Percentiles rank a stretch among this genome's conserved stretches.
Evolutionary conservation across 2,113 vertebrate genomes (phyloP).

Genomic region (Cyanoliseus patagonus): DNA sequence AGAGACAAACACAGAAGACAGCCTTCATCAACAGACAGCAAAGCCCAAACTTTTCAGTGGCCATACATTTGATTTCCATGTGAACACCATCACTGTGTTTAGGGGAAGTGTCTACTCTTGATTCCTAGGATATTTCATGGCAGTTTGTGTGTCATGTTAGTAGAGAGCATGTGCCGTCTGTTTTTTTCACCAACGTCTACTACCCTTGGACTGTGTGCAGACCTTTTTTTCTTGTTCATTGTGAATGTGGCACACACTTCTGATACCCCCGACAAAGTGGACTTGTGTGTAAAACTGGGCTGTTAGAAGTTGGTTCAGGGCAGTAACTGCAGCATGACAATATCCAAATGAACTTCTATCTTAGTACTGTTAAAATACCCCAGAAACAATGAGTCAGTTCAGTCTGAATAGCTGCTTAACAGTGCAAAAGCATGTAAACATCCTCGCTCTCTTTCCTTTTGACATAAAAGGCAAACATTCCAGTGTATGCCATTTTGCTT

Average conservation of each 20-base stretch:
- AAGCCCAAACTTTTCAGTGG: not conserved
- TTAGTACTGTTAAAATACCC: not conserved
- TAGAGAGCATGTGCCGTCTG: not conserved
- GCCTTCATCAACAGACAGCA: rapidly evolving
- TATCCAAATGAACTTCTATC: not conserved
- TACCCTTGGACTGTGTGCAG: not conserved
- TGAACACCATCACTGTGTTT: not conserved
- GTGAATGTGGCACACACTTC: not conserved
- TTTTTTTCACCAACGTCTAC: not conserved
- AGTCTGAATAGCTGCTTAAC: not conserved
- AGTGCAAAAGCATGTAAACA: not conserved
- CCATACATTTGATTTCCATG: not conserved
- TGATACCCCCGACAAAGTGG: not conserved
- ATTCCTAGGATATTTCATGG: not conserved
- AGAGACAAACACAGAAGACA: not conserved
- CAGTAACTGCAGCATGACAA: not conserved
- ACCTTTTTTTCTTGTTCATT: not conserved
- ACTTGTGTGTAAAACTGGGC: not conserved
- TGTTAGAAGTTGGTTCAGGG: not conserved
- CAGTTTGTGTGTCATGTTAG: not conserved
- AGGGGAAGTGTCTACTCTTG: not conserved
- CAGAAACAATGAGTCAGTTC: not conserved
- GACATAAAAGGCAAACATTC: not conserved
- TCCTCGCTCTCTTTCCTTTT: not conserved
- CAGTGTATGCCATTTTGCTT: not conserved